These are phyloP conservation scores for Corythaixoides concolor DNA, from an alignment of 2,113 vertebrate genomes.

Conservation along the genomic window DNA sequence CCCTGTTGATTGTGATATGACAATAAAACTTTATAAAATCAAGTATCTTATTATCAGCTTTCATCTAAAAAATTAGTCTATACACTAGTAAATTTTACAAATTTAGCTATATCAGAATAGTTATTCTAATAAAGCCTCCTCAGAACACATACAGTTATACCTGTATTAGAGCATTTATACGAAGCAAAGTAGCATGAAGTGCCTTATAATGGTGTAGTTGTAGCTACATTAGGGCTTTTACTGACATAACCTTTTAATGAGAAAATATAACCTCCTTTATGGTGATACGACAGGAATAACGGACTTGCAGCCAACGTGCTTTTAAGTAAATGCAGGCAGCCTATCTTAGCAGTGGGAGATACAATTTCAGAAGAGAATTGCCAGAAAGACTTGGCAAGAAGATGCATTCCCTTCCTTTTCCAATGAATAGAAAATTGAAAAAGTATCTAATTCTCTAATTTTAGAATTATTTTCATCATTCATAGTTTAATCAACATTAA, in stretches of 20 bases:
- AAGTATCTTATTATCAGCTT: neutral
- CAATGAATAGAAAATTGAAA: neutral
- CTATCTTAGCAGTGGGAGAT: neutral
- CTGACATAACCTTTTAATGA: neutral
- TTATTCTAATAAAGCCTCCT: neutral
- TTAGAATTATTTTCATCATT: neutral
- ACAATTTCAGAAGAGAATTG: neutral
- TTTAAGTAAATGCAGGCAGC: neutral
- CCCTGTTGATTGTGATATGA: neutral
- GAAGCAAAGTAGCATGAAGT: neutral
- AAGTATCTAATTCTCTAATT: neutral
- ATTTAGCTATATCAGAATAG: neutral
- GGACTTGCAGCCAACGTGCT: neutral
- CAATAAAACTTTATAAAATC: neutral
- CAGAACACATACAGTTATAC: neutral
- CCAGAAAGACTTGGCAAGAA: neutral
- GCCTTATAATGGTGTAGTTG: neutral
- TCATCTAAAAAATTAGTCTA: neutral
- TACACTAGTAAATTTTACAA: neutral
- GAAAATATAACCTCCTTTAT: neutral
- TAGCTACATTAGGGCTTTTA: neutral
- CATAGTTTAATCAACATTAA: neutral
- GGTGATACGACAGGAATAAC: neutral
- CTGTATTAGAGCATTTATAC: neutral
- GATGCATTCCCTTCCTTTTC: neutral